Base-by-base conservation (phyloP, 2,888 invertebrate genomes). In the Nomada fabriciana region DNA sequence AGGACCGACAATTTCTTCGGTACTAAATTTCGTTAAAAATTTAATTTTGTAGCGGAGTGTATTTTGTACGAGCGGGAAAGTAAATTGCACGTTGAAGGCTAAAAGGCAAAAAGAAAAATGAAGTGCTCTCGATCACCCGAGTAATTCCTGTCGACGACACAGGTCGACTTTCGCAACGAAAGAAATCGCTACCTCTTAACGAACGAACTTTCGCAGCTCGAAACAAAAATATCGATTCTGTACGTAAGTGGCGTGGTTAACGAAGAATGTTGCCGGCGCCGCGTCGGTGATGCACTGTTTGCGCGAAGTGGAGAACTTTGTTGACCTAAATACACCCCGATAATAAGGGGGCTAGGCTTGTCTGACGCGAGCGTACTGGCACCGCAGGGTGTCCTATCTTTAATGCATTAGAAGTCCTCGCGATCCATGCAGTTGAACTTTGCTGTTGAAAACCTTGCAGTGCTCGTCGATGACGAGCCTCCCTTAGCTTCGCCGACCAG, bases 271-370 rank as follows among this genome's bases (percentile, higher is more conserved):
- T 74, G 61, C 65, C 47, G 59, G 36, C 47, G 52, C 47, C 57
- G 20, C 42, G 59, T 53, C 70, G 47, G n/a, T 11, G 79, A 75
- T 61, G 70, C 81, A 59, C 59, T 52, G 67, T 68, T 65, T 36
- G 13, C 59, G 65, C 69, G 59, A 74, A 72, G 70, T 74, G 52
- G 47, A 65, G 68, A 61, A 85, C 81, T 76, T 82, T 64, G 71
- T 86, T 86, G 86, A 86, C 84, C 82, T 60, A 76, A 83, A 83
- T 84, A 72, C 61, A 52, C 13, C 25, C 50, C 57, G 64, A 50
- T 79, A 79, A 82, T 79, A 81, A 73, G 74, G 65, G 68, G 63
- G 71, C 68, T 63, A n/a, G 59, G 59, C 50, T 42, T 55, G 61
- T 43, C 47, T 10, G 47, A 67, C 61, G 43, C 64, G 59, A 15